A percentile compares a stretch with the other conserved stretches of the same genome.
Evolutionary conservation across 2,888 invertebrate species (phyloP).

Genomic region (Phania funesta): DNA sequence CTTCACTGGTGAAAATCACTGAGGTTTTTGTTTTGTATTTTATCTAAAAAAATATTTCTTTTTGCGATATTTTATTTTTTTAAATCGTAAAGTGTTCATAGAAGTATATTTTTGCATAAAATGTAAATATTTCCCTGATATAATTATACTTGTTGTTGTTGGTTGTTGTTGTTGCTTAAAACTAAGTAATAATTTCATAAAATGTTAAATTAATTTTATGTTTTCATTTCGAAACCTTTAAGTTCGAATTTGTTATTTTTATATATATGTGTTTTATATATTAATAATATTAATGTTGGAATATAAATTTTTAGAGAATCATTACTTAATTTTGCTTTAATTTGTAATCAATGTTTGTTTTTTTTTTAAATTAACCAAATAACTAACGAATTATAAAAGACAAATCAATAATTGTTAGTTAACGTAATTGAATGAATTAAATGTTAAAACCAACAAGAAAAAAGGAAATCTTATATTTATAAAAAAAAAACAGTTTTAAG

Average conservation of each 20-base stretch:
- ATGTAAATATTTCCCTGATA: slow-evolving; percentile 66
- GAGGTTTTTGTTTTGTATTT: slow-evolving; percentile 72
- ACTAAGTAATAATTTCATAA: slow-evolving; percentile 63
- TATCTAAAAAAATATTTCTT: slow-evolving; percentile 50
- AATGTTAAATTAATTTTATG: slow-evolving; percentile 43
- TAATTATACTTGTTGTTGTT: slow-evolving; percentile 61
- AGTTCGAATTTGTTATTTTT: slow-evolving; percentile 62
- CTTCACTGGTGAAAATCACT: slow-evolving; percentile 81
- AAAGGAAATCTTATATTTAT: slow-evolving; percentile 13
- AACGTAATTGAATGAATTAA: slow-evolving; percentile 22
- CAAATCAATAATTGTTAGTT: slow-evolving; percentile 40
- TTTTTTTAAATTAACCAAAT: slow-evolving; percentile 19
- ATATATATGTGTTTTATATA: slow-evolving; percentile 43
- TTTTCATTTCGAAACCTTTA: slow-evolving; percentile 58
- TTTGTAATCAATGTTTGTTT: slow-evolving; percentile 1
- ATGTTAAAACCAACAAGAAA: slow-evolving; percentile 1
- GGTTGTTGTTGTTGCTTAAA: slow-evolving; percentile 49
- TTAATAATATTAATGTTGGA: slow-evolving; percentile 66
- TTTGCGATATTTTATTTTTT: slow-evolving; percentile 42
- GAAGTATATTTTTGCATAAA: slow-evolving; percentile 59
- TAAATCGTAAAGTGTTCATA: slow-evolving; percentile 69
- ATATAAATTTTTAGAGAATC: slow-evolving; percentile 78
- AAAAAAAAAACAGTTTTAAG: not conserved
- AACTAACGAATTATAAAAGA: slow-evolving; percentile 64
- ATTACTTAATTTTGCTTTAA: slow-evolving; percentile 61